Conservation (phyloP, 2,888 invertebrate species). For the Oxycera nigricornis region DNA sequence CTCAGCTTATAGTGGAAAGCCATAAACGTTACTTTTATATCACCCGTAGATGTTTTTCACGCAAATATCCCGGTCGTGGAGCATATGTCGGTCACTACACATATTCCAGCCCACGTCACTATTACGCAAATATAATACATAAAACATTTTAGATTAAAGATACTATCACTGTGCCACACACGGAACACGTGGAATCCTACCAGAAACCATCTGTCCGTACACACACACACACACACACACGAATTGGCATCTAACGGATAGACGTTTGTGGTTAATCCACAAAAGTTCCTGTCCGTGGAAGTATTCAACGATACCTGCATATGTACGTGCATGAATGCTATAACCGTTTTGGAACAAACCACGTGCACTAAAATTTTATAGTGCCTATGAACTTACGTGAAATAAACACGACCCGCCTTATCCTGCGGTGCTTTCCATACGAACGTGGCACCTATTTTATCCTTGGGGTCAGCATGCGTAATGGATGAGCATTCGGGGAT, state of each 20-base stretch:
- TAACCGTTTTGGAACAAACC: background rate
- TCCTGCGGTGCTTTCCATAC: slow-evolving; percentile 78
- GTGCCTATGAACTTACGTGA: slow-evolving; percentile 71
- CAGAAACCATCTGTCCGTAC: background rate
- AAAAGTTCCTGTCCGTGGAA: too few species aligned
- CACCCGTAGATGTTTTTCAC: slow-evolving; percentile 5
- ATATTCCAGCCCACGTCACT: background rate
- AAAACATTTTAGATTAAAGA: slow-evolving; percentile 22
- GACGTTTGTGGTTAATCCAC: background rate
- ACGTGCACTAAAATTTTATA: background rate
- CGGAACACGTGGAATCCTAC: background rate
- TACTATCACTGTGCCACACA: background rate
- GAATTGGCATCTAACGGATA: background rate
- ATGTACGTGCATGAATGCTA: too few species aligned
- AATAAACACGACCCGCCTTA: slow-evolving; percentile 74
- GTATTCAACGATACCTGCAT: too few species aligned
- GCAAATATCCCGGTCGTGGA: slow-evolving; percentile 3
- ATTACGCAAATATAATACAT: slow-evolving; percentile 13
- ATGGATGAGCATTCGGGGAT: slow-evolving; percentile 82
- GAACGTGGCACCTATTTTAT: slow-evolving; percentile 75
- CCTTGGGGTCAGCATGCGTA: slow-evolving; percentile 79
- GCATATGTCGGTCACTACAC: slow-evolving; percentile 27
- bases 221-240: background rate
- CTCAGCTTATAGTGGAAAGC: too few species aligned
- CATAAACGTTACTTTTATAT: background rate